Conservation (phyloP, 2,113 vertebrate species). For the Microcebus lehilahytsara region DNA sequence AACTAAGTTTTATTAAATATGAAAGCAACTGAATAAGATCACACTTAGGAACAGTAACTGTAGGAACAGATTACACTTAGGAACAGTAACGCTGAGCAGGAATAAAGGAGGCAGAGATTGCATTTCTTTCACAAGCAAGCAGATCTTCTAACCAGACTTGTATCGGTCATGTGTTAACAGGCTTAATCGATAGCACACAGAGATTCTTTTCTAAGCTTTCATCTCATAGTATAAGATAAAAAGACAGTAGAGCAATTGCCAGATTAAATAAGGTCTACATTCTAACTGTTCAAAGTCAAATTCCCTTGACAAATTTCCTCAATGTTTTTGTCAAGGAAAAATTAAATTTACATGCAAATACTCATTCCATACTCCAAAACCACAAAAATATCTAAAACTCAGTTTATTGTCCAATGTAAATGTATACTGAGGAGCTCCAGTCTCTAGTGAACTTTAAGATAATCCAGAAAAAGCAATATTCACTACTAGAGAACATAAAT, state of each 20-base stretch:
- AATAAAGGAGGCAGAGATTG: constrained; percentile 43
- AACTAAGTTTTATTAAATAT: constrained; percentile 77
- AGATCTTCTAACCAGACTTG: constrained; percentile 78
- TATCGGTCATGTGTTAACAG: constrained; percentile 74
- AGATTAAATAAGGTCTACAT: constrained; percentile 68
- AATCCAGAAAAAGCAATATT: neutral
- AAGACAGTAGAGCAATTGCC: constrained; percentile 71
- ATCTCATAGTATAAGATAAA: constrained; percentile 75
- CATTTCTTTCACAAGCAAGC: constrained; percentile 74
- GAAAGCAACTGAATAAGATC: constrained; percentile 66
- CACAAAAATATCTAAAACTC: neutral
- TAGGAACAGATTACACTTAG: neutral
- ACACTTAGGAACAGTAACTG: neutral
- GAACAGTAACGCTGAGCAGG: constrained; percentile 45
- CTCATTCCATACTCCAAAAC: neutral
- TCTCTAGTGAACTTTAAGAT: neutral
- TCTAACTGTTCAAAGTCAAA: constrained; percentile 54
- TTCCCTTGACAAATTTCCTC: constrained; percentile 54
- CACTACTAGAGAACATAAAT: neutral
- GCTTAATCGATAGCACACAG: constrained; percentile 76
- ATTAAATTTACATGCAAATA: constrained; percentile 18
- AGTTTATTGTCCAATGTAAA: neutral
- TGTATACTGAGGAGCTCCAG: neutral
- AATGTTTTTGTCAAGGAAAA: constrained; percentile 58
- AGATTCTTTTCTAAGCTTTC: constrained; percentile 76